These are phyloP conservation scores for Melanotaenia nigrans DNA, from an alignment of 2,797 vertebrate species.

Conservation along the genomic window DNA sequence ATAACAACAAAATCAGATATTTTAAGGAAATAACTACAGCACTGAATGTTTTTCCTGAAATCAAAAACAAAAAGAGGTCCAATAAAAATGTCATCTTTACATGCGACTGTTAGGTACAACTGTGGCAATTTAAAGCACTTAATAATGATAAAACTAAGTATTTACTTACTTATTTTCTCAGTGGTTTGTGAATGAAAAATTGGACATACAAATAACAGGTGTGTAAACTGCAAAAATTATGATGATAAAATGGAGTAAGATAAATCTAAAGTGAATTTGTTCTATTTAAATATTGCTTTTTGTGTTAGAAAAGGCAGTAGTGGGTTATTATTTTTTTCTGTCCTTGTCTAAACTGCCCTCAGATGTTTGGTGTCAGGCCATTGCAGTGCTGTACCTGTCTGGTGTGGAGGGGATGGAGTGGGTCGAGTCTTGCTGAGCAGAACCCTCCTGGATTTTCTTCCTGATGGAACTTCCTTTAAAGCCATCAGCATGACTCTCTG, in stretches of 20 bases:
- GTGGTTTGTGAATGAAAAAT: neutral
- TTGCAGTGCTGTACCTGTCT: constrained; percentile 75
- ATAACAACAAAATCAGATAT: neutral
- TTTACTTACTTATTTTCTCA: neutral
- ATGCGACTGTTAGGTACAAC: neutral
- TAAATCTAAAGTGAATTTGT: neutral
- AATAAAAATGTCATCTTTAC: neutral
- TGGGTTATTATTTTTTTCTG: neutral
- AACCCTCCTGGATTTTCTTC: constrained; percentile 78
- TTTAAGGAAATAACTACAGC: neutral
- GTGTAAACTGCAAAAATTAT: neutral
- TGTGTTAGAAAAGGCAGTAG: neutral
- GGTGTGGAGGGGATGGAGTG: constrained; percentile 79
- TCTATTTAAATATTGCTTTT: neutral
- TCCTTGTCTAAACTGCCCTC: neutral
- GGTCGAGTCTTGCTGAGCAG: constrained; percentile 61
- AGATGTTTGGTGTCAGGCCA: neutral
- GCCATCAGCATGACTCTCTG: constrained; percentile 50
- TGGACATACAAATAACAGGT: neutral
- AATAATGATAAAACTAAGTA: neutral
- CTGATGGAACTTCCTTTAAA: constrained; percentile 79
- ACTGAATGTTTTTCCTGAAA: neutral
- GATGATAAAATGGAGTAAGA: neutral
- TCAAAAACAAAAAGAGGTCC: neutral
- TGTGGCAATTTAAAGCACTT: neutral